Base-by-base conservation (phyloP, 1,140 invertebrate genomes). In the Bombus impatiens region DNA sequence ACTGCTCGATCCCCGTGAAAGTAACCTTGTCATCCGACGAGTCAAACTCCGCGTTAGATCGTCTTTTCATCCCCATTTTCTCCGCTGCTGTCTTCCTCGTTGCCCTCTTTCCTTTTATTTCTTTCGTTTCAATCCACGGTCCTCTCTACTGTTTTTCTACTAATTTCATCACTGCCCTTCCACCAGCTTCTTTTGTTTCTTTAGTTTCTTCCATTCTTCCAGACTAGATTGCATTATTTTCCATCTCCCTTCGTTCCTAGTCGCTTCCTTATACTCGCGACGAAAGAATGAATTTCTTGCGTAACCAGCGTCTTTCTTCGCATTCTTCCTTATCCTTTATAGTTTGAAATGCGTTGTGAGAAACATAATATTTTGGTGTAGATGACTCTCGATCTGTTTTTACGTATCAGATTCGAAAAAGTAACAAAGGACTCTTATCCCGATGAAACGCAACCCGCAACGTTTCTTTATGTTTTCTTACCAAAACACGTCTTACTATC, bases 1-100 rank as follows among this genome's bases (percentile, higher is more conserved):
- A 74, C 71, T 76, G 57, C n/a, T 68, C 59, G 72, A 86, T 86
- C 59, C 47, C 44, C 62, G 59, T 76, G 22, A 86, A 86, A 82
- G 59, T 82, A 75, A 72, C 84, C 57, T 82, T 80, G 84, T 82
- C 84, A 67, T 82, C 44, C 37, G 0, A 4, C 22, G 44, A 84
- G 22, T 70, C 57, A 47, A 80, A 37, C 67, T 47, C 40, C 28
- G 42, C 18, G 25, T 37, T 25, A 13, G 18, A 59, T 82, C 32
- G 40, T 12, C 79, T 32, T 83, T 44, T n/a, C 71, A 62, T 75
- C 81, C 42, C 74, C 59, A 47, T 76, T 82, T 76, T 67, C 79
- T n/a, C 25, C 65, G 72, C 28, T 71, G 18, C 10, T 62, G 47
- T 37, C 25, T 59, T 25, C 44, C 42, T 37, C 37, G 13, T n/a